Conservation (phyloP, 2,113 vertebrate species). For the Tragelaphus imberbis region DNA sequence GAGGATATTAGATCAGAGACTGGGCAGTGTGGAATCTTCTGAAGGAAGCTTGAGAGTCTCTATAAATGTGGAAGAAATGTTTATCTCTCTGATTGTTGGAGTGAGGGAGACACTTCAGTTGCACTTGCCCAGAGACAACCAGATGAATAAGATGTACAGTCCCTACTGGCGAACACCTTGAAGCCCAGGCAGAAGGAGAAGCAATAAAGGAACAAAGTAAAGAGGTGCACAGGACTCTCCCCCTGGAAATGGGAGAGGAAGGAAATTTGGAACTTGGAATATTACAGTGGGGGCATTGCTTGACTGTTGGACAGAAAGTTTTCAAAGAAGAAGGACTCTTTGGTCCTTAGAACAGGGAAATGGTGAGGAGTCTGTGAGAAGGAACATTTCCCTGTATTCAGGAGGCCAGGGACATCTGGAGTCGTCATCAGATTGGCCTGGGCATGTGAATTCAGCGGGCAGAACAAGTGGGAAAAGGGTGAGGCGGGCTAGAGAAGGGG, state of each 20-base stretch:
- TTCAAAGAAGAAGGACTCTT: neutral
- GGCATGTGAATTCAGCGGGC: neutral
- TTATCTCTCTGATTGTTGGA: neutral
- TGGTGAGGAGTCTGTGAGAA: neutral
- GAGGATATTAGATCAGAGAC: neutral
- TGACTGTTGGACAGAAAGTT: no score
- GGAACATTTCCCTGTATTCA: neutral
- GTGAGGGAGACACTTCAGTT: neutral
- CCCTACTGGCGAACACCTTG: neutral
- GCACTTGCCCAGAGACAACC: neutral
- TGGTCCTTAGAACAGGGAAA: neutral
- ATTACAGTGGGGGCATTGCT: neutral
- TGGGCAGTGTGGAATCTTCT: neutral
- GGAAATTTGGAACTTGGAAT: neutral
- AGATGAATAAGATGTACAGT: neutral
- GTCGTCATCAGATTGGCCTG: neutral
- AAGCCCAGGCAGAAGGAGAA: neutral
- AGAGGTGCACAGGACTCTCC: accelerated
- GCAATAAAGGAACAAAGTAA: neutral
- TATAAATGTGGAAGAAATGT: neutral
- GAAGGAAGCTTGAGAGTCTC: neutral
- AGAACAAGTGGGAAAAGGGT: neutral
- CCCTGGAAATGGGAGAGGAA: neutral
- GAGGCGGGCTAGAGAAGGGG: accelerated
- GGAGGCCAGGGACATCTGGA: neutral